phyloP scores from a whole-genome alignment of 2,888 invertebrate species.

The Dysmachus trigonus region DNA sequence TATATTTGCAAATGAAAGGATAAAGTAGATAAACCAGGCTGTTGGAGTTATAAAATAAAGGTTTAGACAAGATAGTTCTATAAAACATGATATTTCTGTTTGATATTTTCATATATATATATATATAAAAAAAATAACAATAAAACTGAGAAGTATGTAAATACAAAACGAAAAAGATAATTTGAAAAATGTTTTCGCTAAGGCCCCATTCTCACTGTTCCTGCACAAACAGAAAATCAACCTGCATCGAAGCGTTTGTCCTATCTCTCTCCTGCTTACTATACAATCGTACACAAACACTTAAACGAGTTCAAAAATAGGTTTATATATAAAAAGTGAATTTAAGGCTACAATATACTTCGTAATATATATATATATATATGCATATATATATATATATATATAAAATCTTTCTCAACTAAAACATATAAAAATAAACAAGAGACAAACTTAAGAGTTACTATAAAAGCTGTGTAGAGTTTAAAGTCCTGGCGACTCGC shows the following conservation, averaged over 20 bases:
- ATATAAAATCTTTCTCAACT: conserved; percentile 10
- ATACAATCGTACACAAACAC: conserved; percentile 29
- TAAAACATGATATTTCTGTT: background rate
- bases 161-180: background rate
- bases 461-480: conserved; percentile 28
- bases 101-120: background rate
- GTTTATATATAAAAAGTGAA: conserved; percentile 33
- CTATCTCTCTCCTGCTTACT: conserved; percentile 16
- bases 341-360: conserved; percentile 18
- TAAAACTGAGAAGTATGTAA: background rate
- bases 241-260: background rate
- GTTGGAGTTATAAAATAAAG: background rate
- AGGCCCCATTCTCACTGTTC: conserved; percentile 11
- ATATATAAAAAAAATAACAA: conserved; percentile 31
- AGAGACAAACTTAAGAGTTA: conserved; percentile 33
- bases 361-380: background rate
- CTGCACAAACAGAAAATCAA: conserved; percentile 24
- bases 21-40: background rate
- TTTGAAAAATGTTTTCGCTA: background rate
- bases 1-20: background rate
- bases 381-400: background rate
- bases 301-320: conserved; percentile 14
- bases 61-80: background rate
- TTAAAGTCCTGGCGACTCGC: conserved; percentile 36
- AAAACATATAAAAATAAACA: conserved; percentile 42